Conservation (phyloP, 2,888 invertebrate species). For the Reticulitermes lucifugus region DNA sequence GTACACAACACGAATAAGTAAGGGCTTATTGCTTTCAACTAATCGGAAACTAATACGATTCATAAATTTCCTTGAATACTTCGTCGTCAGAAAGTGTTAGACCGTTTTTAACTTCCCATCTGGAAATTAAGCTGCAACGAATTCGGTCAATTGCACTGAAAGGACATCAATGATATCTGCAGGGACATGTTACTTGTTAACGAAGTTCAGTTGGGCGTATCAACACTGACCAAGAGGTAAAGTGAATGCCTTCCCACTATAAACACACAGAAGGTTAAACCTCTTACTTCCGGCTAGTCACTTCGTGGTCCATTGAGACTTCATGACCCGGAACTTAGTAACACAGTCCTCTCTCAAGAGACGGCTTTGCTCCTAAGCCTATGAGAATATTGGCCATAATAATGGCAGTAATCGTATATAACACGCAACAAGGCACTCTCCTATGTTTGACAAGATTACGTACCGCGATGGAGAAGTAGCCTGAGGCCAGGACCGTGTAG, state of each 20-base stretch:
- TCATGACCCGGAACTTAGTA: slow-evolving; percentile 32
- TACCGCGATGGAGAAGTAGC: no score
- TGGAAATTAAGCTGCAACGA: not conserved
- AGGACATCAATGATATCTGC: not conserved
- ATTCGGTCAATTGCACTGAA: not conserved
- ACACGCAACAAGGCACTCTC: not conserved
- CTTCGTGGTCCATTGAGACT: slow-evolving; percentile 32
- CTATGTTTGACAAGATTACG: not conserved
- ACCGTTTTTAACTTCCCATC: no score
- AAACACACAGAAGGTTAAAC: not conserved
- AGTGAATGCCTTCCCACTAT: not conserved
- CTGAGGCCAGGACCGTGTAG: not conserved
- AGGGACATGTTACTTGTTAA: not conserved
- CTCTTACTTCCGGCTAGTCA: slow-evolving; percentile 36
- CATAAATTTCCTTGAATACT: no score
- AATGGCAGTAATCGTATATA: slow-evolving; percentile 17
- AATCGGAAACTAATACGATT: no score
- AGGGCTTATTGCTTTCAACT: no score
- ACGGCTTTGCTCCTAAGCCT: not conserved
- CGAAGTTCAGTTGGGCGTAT: slow-evolving; percentile 20
- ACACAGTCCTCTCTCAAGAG: not conserved
- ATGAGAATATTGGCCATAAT: slow-evolving; percentile 13
- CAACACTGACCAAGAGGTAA: not conserved
- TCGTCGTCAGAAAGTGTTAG: no score
- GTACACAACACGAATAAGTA: no score